Percentiles rank a stretch among this genome's conserved stretches.
Evolutionary conservation across 2,888 invertebrate genomes (phyloP).

Genomic region (Watsonalla binaria): DNA sequence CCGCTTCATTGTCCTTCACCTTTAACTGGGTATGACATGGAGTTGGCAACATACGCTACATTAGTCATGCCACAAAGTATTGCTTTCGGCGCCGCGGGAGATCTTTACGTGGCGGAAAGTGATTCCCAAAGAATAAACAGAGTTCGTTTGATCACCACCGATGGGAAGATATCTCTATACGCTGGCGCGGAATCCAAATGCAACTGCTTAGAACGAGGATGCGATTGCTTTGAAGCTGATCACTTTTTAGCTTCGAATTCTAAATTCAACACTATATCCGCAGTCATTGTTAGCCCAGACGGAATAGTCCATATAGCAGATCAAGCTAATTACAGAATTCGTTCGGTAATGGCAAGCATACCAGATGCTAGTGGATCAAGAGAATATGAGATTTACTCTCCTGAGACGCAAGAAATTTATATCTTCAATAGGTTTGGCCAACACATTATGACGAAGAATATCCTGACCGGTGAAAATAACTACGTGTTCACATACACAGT

Average conservation of each 20-base stretch:
- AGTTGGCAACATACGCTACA: slow-evolving; percentile 93
- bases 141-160: slow-evolving; percentile 93
- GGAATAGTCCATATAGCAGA: slow-evolving; percentile 97
- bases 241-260: slow-evolving; percentile 95
- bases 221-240: slow-evolving; percentile 95
- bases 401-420: slow-evolving; percentile 96
- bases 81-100: slow-evolving; percentile 94
- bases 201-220: slow-evolving; percentile 93
- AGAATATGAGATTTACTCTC: slow-evolving; percentile 96
- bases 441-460: slow-evolving; percentile 95
- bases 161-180: slow-evolving; percentile 95
- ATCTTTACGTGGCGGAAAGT: slow-evolving; percentile 96
- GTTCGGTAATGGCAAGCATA: slow-evolving; percentile 93
- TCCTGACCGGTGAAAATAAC: slow-evolving; percentile 95
- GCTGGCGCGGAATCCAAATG: slow-evolving; percentile 97
- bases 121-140: slow-evolving; percentile 97
- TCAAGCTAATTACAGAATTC: slow-evolving; percentile 92
- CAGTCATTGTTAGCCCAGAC: slow-evolving; percentile 95
- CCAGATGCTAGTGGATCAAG: slow-evolving; percentile 90
- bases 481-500: slow-evolving; percentile 97
- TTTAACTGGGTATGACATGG: slow-evolving; percentile 87
- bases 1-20: slow-evolving; percentile 95
- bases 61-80: slow-evolving; percentile 96
- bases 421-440: slow-evolving; percentile 97
- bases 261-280: slow-evolving; percentile 95